Conservation (phyloP, 37 sponge, comb jelly and placozoan species). For the Chondrilla cf. caribensis region DNA sequence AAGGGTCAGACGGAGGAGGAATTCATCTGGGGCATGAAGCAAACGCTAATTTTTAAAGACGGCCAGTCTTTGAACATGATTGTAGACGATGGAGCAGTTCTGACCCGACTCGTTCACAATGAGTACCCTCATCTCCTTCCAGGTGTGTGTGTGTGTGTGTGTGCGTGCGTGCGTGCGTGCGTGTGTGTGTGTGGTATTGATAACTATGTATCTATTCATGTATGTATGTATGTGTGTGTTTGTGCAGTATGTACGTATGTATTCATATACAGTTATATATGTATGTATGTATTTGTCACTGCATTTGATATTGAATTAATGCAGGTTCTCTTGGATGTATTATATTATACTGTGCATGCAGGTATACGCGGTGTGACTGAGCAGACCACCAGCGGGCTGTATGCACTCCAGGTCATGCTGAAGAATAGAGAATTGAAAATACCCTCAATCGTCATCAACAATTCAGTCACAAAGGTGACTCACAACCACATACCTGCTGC, state of each 20-base stretch:
- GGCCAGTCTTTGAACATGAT: slow-evolving; percentile 39
- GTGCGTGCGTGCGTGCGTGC: not conserved
- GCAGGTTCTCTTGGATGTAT: slow-evolving; percentile 57
- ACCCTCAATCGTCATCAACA: slow-evolving; percentile 34
- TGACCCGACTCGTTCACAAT: slow-evolving; percentile 7
- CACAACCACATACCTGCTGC: not conserved
- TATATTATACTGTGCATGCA: slow-evolving; percentile 85
- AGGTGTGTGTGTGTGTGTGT: slow-evolving; percentile 10
- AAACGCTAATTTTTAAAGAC: slow-evolving; percentile 87
- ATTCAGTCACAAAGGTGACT: slow-evolving; percentile 32
- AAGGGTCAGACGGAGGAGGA: slow-evolving; percentile 46
- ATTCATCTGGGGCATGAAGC: slow-evolving; percentile 69
- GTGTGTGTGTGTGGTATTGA: not conserved
- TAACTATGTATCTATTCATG: not conserved
- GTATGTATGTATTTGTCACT: not conserved
- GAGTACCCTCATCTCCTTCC: not conserved
- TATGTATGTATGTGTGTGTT: not conserved
- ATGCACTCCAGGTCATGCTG: slow-evolving; percentile 10
- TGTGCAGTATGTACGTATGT: not conserved
- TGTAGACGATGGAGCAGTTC: slow-evolving; percentile 44
- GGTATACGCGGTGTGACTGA: slow-evolving; percentile 64
- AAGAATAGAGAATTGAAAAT: not conserved
- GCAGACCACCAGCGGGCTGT: slow-evolving; percentile 8
- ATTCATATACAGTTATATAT: not conserved
- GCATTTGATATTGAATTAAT: too few relatives aligned